These are phyloP conservation scores for Agrotis ipsilon DNA, from an alignment of 2,888 invertebrate genomes.

Conservation along the genomic window DNA sequence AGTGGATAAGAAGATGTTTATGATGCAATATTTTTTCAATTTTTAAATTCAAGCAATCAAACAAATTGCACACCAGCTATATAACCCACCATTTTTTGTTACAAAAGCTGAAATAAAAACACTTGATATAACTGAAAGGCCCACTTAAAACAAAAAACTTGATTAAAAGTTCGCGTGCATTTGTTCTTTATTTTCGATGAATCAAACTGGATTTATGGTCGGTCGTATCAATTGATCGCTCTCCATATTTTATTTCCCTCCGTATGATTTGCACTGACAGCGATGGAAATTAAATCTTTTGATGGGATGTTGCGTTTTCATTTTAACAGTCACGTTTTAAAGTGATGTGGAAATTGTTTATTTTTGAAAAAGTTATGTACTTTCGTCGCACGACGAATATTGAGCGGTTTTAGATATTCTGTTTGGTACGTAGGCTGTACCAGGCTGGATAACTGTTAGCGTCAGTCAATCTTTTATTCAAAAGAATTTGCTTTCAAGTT, in stretches of 20 bases:
- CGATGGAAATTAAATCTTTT: slow-evolving; percentile 64
- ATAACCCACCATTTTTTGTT: background rate
- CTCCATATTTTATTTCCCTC: slow-evolving; percentile 50
- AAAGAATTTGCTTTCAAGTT: background rate
- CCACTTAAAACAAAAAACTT: slow-evolving; percentile 40
- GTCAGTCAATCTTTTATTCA: background rate
- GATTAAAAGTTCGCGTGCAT: slow-evolving; percentile 44
- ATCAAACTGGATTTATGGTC: slow-evolving; percentile 43
- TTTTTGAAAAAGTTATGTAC: slow-evolving; percentile 10
- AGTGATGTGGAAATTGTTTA: slow-evolving; percentile 35
- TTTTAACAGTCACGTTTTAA: slow-evolving; percentile 41
- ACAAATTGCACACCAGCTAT: background rate
- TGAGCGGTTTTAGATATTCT: slow-evolving; percentile 24
- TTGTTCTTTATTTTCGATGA: slow-evolving; percentile 40
- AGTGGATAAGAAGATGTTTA: background rate
- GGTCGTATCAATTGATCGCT: slow-evolving; percentile 54
- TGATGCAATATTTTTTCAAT: background rate
- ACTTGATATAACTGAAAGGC: slow-evolving; percentile 7
- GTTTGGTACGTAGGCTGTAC: slow-evolving; percentile 3
- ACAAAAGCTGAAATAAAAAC: slow-evolving; percentile 24
- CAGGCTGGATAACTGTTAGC: background rate
- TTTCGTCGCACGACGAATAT: background rate
- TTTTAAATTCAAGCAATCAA: background rate
- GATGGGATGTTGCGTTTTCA: slow-evolving; percentile 48
- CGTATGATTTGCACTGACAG: slow-evolving; percentile 61